Evolutionary conservation across 2,113 vertebrate genomes (phyloP), one percentile per base, ranked within the genome.

Genomic region (Halichoerus grypus): DNA sequence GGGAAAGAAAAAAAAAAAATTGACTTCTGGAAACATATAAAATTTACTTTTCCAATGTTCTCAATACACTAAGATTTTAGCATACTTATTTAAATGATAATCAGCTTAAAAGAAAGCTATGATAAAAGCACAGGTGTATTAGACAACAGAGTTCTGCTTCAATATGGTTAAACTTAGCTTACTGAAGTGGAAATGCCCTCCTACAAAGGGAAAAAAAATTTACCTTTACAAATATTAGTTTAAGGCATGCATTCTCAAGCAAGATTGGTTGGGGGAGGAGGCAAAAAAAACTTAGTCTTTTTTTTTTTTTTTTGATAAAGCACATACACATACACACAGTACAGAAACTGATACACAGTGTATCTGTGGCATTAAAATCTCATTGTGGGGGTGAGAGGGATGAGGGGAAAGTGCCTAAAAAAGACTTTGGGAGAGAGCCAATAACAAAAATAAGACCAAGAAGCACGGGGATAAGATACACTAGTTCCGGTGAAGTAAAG

Each of bases 1-100:
- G 61, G 61, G 33, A 24, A 28, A 49, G 10, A 5, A 49, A 14
- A 14, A 15, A 5, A 11, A 28, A 71, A 57, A 83, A 57, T 0
- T 46, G 19, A 61, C 31, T 88, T 92, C 49, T 93, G 51, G 59
- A 93, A 97, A 87, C 39, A 57, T 4, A 83, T 61, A 61, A 93
- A 88, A 79, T 72, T 90, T 71, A 88, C 72, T 86, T 97, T 57
- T 51, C 42, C 81, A 96, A 12, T 67, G 51, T 80, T 95, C 59
- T 96, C 63, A 88, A 46, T 3, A n/a, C 4, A 80, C n/a, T 79
- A 86, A 91, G 21, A 71, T 90, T 90, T 94, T 89, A 92, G 69
- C 65, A n/a, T 63, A 89, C 16, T 92, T 65, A 97, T 98, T 97
- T 98, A 92, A 97, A 97, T 97, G 96, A 91, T 84, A 97, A 97